phyloP scores from a whole-genome alignment of 2,797 vertebrate species.

The Amniataba percoides region DNA sequence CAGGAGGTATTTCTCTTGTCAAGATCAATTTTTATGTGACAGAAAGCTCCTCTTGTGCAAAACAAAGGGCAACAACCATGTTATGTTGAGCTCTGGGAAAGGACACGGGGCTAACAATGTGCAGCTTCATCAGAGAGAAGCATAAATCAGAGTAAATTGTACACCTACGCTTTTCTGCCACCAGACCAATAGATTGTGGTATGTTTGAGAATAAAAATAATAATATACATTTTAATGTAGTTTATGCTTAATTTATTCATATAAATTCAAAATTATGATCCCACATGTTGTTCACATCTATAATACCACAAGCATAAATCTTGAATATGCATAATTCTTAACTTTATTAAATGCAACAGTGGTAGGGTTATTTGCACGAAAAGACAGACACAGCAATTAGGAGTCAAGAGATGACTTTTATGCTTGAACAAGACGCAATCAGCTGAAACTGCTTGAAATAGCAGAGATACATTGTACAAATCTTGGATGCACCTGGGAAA shows the following conservation, averaged over 20 bases:
- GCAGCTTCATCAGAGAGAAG: slow-evolving; percentile 32
- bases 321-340: slow-evolving; percentile 41
- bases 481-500: slow-evolving; percentile 78
- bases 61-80: slow-evolving; percentile 54
- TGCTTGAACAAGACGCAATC: slow-evolving; percentile 78
- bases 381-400: slow-evolving; percentile 65
- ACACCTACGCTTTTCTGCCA: slow-evolving; percentile 23
- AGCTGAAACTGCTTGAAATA: slow-evolving; percentile 72
- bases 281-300: slow-evolving; percentile 13
- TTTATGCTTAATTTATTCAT: slow-evolving; percentile 6
- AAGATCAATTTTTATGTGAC: slow-evolving; percentile 66
- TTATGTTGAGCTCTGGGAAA: slow-evolving; percentile 40
- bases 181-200: not conserved
- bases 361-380: slow-evolving; percentile 39
- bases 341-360: slow-evolving; percentile 56
- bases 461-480: slow-evolving; percentile 68
- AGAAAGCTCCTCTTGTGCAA: slow-evolving; percentile 44
- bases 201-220: not conserved
- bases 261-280: slow-evolving; percentile 22
- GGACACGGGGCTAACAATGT: slow-evolving; percentile 19
- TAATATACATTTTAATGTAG: slow-evolving; percentile 9
- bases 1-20: slow-evolving; percentile 66
- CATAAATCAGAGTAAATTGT: slow-evolving; percentile 36
- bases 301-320: slow-evolving; percentile 12
- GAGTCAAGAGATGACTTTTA: slow-evolving; percentile 71